Evolutionary conservation across 2,888 invertebrate species (phyloP).

Genomic region (Phlogophora meticulosa): DNA sequence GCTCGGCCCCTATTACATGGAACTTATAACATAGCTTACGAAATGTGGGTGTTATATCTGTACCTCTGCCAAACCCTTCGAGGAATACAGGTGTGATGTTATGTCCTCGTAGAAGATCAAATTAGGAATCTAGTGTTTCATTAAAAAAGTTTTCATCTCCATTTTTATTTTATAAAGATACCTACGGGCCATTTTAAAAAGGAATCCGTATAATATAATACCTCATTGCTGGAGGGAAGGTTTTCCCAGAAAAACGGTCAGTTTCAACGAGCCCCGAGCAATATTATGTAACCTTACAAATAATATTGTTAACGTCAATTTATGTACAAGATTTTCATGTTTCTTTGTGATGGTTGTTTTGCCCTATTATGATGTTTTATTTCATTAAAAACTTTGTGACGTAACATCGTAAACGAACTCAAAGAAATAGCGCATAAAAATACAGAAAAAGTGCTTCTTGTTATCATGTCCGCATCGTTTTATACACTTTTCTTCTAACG

Average conservation of each 20-base stretch:
- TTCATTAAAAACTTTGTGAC: constrained; percentile 39
- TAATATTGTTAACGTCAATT: constrained; percentile 42
- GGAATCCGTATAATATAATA: constrained; percentile 11
- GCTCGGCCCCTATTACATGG: too few relatives aligned
- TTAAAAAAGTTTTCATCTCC: constrained; percentile 40
- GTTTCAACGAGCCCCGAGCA: constrained; percentile 12
- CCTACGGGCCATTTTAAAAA: constrained; percentile 18
- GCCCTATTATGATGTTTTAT: constrained; percentile 29
- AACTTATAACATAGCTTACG: too few relatives aligned
- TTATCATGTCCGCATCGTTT: not conserved
- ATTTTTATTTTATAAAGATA: constrained; percentile 38
- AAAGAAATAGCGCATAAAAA: not conserved
- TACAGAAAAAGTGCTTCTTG: not conserved
- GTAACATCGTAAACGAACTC: constrained; percentile 9
- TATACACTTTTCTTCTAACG: too few relatives aligned
- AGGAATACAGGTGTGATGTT: too few relatives aligned
- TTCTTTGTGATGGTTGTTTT: constrained; percentile 32
- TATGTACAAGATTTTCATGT: constrained; percentile 34
- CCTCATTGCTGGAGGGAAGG: constrained; percentile 9
- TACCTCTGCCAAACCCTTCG: too few relatives aligned
- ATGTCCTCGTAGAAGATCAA: constrained; percentile 4
- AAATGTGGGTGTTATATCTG: too few relatives aligned
- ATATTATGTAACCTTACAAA: constrained; percentile 40
- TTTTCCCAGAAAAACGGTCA: constrained; percentile 37
- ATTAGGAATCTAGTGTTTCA: constrained; percentile 16